Base-by-base conservation (phyloP, 2,113 vertebrate species). In the Hiodon tergisus region DNA sequence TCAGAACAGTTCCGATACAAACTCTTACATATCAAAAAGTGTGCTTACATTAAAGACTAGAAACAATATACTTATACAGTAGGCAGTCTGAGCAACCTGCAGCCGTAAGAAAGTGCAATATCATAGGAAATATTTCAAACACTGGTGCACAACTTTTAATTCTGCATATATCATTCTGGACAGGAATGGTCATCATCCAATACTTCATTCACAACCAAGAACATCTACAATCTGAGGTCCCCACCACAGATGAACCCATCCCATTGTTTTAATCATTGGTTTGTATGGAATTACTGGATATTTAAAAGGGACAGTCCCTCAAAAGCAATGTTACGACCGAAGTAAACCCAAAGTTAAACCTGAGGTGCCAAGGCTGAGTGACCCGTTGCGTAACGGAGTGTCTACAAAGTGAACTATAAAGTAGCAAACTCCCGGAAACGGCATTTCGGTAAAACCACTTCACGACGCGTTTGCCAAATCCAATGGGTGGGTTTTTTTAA, bases 71-170 rank as follows among this genome's bases (percentile, higher is more conserved):
- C 50, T 52, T 77, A 74, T 67, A 67, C 59, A 76, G 70, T n/a
- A 72, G 81, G 81, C 80, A 85, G 79, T 73, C 76, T 74, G 59
- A 86, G 74, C 67, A 79, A 75, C 80, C 74, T 75, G 70, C 65
- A 69, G 79, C 71, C 65, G 55, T 79, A 61, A 69, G 65, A 84
- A 88, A 90, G 87, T 89, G 87, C 88, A 83, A 83, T 13, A 71
- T 73, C 0, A 81, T n/a, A 58, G 47, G n/a, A 17, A 47, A 57
- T 63, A 62, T 16, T 31, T 77, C n/a, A 76, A 83, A 87, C 79
- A 82, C 78, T 79, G 80, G 58, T 72, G 73, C 17, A 78, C 14
- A 58, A 60, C 14, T 52, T 75, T 60, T 17, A 78, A 74, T 14
- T 60, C 70, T 65, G 72, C 57, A 78, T 67, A 52, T 75, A 4